A percentile compares a stretch with the other conserved stretches of the same genome.
These are phyloP conservation scores for Clytia hemisphaerica DNA, from an alignment of 30 jellyfish, hydroid and myxozoan genomes.

Conservation along the genomic window DNA sequence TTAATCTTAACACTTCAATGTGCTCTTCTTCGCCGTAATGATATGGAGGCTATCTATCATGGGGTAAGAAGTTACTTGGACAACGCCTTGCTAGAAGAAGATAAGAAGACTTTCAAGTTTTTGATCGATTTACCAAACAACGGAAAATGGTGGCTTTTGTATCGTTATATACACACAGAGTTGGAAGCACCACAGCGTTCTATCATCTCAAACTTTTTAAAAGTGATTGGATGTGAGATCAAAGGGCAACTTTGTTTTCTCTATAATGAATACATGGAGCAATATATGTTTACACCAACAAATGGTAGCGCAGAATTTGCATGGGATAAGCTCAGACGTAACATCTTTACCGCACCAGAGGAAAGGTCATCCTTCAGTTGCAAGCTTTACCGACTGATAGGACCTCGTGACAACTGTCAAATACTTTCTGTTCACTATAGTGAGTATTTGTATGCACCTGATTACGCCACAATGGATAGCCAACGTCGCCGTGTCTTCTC, in stretches of 20 bases:
- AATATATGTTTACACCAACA: background rate
- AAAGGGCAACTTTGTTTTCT: background rate
- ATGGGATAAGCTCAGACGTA: background rate
- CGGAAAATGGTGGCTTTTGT: slow-evolving; percentile 3
- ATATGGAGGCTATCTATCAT: background rate
- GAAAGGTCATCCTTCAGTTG: background rate
- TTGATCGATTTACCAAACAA: background rate
- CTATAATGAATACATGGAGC: background rate
- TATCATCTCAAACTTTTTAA: background rate
- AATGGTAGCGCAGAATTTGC: slow-evolving; percentile 9
- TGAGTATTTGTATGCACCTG: slow-evolving; percentile 8
- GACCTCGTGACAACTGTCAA: background rate
- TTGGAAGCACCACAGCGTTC: slow-evolving; percentile 1
- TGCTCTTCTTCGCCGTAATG: background rate
- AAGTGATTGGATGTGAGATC: background rate
- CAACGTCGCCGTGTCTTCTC: background rate
- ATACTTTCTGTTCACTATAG: background rate
- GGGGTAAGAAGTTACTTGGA: background rate
- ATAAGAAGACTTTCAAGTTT: background rate
- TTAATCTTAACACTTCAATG: background rate
- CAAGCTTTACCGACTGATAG: background rate
- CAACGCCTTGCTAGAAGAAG: background rate
- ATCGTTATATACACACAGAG: background rate
- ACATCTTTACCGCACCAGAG: background rate
- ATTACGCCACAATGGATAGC: background rate